Evolutionary conservation across 2,888 invertebrate genomes (phyloP), one percentile per base, ranked within the genome.

Genomic region (Leucania comma): DNA sequence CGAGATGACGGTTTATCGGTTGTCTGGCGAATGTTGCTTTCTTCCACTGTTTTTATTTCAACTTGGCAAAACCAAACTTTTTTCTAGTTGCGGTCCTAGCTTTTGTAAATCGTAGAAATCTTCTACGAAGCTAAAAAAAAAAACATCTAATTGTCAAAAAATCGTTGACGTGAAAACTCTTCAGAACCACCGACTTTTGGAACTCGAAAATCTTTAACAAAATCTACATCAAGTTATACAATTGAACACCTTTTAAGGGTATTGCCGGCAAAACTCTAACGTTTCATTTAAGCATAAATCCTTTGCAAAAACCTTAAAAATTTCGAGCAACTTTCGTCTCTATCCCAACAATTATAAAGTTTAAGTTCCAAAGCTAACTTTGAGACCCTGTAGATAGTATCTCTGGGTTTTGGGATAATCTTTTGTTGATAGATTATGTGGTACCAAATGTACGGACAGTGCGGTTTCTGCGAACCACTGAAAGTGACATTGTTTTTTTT

Each of bases 371-470:
- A 53, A 69, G 24, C 10, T 75, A 84, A 87, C 87, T 88, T 71
- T 63, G 46, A 60, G 64, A 57, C 71, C 17, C 29, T 62, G 42
- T 42, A 74, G 84, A 85, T 83, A 60, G 26, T 75, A 82, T 88
- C 84, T 85, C 63, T 84, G 86, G 82, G 85, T 80, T 89, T 91
- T 90, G 84, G 90, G 92, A 93, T 95, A 95, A 95, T 94, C 95
- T 94, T 93, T 94, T 95, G 95, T 95, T 95, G 95, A 93, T 92
- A 92, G 91, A 90, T 89, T 87, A 83, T 88, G 93, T 91, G 92
- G 89, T 87, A 88, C 83, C 75, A 80, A 67, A 68, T 68, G 53
- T 46, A 75, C 35, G 53, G 42, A 88, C 82, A 85, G 89, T 71
- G 82, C 74, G 90, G 88, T 90, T 93, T 93, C 93, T 79, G 50